Evolutionary conservation across 1,140 invertebrate genomes (phyloP).

Genomic region (Drosophila lacteicornis): DNA sequence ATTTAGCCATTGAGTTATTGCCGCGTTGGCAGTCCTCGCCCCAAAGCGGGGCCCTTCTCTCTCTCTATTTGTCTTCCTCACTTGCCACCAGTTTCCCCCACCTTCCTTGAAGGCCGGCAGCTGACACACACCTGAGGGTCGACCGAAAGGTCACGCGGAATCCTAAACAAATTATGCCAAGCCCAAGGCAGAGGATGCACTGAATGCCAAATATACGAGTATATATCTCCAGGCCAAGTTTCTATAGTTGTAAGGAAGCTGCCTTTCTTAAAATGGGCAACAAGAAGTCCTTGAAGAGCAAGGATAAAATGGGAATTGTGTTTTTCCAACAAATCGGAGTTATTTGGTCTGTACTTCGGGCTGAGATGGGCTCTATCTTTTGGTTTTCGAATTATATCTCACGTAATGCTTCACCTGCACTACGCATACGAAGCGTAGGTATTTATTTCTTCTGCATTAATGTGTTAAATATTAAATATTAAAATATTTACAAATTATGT

Average conservation of each 20-base stretch:
- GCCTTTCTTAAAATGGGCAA: background rate
- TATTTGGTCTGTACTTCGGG: too few relatives aligned
- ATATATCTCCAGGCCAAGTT: background rate
- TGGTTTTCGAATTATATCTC: too few relatives aligned
- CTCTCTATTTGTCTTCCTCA: background rate
- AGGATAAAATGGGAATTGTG: background rate
- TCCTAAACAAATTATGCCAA: constrained; percentile 23
- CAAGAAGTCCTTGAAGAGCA: too few relatives aligned
- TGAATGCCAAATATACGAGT: constrained; percentile 1
- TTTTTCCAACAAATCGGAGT: background rate
- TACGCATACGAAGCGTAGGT: background rate
- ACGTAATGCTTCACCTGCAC: too few relatives aligned
- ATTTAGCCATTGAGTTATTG: constrained; percentile 74
- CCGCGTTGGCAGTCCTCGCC: constrained; percentile 21
- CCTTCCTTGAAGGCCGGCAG: constrained; percentile 7
- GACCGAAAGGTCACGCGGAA: constrained; percentile 6
- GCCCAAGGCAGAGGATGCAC: background rate
- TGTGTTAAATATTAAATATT: background rate
- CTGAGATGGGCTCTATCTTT: too few relatives aligned
- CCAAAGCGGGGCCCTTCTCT: background rate
- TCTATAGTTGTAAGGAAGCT: background rate
- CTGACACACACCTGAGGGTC: constrained; percentile 9
- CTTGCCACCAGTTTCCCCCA: background rate
- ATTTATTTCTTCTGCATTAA: background rate
- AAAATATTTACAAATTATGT: too few relatives aligned